Evolutionary conservation across 1,140 invertebrate genomes (phyloP).

Genomic region (Daktulosphaira vitifoliae): DNA sequence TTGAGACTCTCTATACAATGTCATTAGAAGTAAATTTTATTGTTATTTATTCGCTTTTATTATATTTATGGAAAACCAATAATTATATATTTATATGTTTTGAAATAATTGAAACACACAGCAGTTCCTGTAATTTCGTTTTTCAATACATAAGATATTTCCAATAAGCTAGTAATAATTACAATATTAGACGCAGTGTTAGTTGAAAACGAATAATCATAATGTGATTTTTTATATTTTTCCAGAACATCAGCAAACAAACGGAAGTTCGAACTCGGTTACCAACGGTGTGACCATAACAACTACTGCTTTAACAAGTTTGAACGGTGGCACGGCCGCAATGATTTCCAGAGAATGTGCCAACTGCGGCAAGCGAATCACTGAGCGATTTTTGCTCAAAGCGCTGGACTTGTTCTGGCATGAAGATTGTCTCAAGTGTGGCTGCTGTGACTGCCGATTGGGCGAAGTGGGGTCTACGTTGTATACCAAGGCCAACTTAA

Average conservation of each 20-base stretch:
- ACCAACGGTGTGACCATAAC: slow-evolving; percentile 24
- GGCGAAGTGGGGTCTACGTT: slow-evolving; percentile 96
- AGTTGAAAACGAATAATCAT: no score
- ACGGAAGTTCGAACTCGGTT: not conserved
- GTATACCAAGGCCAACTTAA: slow-evolving; percentile 91
- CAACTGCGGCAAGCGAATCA: slow-evolving; percentile 44
- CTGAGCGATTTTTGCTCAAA: slow-evolving; percentile 54
- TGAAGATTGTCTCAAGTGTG: slow-evolving; percentile 95
- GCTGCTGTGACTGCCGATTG: slow-evolving; percentile 91
- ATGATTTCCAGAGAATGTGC: slow-evolving; percentile 41
- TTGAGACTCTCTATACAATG: no score
- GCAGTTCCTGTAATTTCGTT: no score
- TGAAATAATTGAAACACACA: no score
- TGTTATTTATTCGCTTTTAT: no score
- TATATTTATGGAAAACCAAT: no score
- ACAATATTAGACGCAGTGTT: no score
- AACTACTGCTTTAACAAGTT: slow-evolving; percentile 10
- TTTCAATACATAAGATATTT: no score
- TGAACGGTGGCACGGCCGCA: slow-evolving; percentile 19
- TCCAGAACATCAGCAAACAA: slow-evolving; percentile 25
- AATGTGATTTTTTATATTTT: no score
- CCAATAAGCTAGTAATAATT: no score
- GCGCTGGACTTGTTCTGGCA: slow-evolving; percentile 93
- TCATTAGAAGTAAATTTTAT: no score
- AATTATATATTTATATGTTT: no score